These are phyloP conservation scores for Colaptes auratus DNA, from an alignment of 2,113 vertebrate species.

Conservation along the genomic window DNA sequence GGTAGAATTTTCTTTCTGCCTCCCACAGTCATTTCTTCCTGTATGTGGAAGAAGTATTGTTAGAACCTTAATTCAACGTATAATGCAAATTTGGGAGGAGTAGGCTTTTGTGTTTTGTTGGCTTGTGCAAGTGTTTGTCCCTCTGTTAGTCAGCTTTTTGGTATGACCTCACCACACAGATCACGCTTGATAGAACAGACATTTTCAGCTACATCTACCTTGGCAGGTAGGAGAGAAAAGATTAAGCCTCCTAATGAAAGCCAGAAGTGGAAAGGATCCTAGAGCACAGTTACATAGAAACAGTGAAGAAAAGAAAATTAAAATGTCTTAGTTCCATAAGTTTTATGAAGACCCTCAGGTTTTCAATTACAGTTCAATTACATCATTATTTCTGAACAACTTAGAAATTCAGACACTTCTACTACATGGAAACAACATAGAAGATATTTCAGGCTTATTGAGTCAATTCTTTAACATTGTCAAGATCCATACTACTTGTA, in stretches of 20 bases:
- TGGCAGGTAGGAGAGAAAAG: background rate
- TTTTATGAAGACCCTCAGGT: background rate
- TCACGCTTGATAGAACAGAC: background rate
- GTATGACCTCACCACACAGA: background rate
- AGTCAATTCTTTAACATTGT: background rate
- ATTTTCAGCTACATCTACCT: background rate
- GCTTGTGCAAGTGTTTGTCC: background rate
- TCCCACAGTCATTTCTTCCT: background rate
- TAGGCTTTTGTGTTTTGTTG: background rate
- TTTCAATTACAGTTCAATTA: background rate
- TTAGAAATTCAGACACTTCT: background rate
- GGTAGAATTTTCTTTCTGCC: background rate
- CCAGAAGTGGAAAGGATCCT: background rate
- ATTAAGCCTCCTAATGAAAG: background rate
- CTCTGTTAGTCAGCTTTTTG: constrained; percentile 2
- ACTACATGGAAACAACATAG: background rate
- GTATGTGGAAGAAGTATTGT: background rate
- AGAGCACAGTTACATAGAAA: background rate
- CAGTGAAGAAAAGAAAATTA: background rate
- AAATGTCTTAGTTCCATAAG: background rate
- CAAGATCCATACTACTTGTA: background rate
- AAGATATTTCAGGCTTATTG: background rate
- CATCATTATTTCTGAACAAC: background rate
- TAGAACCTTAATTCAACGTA: background rate
- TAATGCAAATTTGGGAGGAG: background rate